Conservation (phyloP, 1,140 invertebrate species). For the Leptopilina clavipes region DNA sequence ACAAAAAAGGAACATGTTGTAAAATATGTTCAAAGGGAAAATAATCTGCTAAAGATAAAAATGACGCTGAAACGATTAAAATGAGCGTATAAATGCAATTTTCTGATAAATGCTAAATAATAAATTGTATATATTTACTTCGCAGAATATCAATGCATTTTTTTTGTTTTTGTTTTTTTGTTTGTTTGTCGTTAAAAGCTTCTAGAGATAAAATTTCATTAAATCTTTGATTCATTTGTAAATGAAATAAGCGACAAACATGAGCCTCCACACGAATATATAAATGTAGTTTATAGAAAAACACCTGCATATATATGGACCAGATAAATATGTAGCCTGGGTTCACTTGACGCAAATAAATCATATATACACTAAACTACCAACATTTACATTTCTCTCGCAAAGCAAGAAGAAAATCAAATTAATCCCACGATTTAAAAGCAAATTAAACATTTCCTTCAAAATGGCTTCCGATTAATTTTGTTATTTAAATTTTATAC, state of each 20-base stretch:
- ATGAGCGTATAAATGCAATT: too few relatives aligned
- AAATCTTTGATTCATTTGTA: constrained; percentile 7
- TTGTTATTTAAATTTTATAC: not conserved
- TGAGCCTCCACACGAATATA: not conserved
- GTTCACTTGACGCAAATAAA: constrained; percentile 14
- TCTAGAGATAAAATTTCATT: constrained; percentile 2
- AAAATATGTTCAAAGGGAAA: too few relatives aligned
- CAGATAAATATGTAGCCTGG: not conserved
- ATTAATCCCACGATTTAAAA: not conserved
- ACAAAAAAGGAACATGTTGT: too few relatives aligned
- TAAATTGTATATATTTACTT: too few relatives aligned
- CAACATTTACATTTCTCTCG: constrained; percentile 16
- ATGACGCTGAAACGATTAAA: too few relatives aligned
- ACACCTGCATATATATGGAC: not conserved
- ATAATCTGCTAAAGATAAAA: too few relatives aligned
- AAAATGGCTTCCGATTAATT: not conserved
- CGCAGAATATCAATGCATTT: too few relatives aligned
- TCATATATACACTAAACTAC: constrained; percentile 29
- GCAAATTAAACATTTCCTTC: not conserved
- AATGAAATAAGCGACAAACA: constrained; percentile 5
- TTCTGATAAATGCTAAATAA: too few relatives aligned
- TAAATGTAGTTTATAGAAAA: constrained; percentile 17
- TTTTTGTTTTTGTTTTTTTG: too few relatives aligned
- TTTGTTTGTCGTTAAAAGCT: not conserved
- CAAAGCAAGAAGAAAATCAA: constrained; percentile 26